Evolutionary conservation across 2,888 invertebrate genomes (phyloP), one percentile per base, ranked within the genome.

Genomic region (Tupiocoris notatus): DNA sequence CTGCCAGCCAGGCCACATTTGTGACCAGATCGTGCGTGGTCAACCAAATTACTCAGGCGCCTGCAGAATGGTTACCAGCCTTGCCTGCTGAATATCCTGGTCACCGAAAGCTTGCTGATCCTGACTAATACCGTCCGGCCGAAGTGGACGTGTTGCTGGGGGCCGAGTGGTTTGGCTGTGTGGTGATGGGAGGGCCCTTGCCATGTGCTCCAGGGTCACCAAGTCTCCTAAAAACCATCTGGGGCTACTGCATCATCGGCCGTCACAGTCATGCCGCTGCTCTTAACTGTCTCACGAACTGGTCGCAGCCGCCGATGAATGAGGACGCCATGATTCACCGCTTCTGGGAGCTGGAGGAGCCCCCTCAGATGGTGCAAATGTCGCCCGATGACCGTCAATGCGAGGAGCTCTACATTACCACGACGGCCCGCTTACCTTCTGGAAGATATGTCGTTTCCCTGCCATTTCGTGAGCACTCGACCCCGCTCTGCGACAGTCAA

Each of bases 91-190:
- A n/a, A n/a, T n/a, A n/a, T n/a, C n/a, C n/a, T n/a, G n/a, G n/a
- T n/a, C n/a, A n/a, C n/a, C n/a, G n/a, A n/a, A n/a, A n/a, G n/a
- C 68, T 71, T 7, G 71, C 61, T 9, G 70, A 70, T 59, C 71
- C 71, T 17, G 25, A 24, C n/a, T 71, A 22, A 9, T 24, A 20
- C 16, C 16, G 7, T 2, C 62, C 61, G 1, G 25, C 24, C 22
- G 25, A 17, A 16, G 39, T 71, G 20, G 71, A 61, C 20, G 1
- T 71, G 3, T 6, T 71, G 39, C 56, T 68, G 0, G 71, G 71
- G 20, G 71, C 71, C 16, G 71, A 71, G 25, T 71, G 71, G 71
- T 71, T 71, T 62, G 71, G 61, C 23, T 62, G 12, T 21, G 20
- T 61, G 1, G 61, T 62, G 6, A 16, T 71, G 61, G 61, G 59